These are phyloP conservation scores for Chondrilla cf. caribensis DNA, from an alignment of 37 sponge, comb jelly and placozoan species.

Conservation along the genomic window DNA sequence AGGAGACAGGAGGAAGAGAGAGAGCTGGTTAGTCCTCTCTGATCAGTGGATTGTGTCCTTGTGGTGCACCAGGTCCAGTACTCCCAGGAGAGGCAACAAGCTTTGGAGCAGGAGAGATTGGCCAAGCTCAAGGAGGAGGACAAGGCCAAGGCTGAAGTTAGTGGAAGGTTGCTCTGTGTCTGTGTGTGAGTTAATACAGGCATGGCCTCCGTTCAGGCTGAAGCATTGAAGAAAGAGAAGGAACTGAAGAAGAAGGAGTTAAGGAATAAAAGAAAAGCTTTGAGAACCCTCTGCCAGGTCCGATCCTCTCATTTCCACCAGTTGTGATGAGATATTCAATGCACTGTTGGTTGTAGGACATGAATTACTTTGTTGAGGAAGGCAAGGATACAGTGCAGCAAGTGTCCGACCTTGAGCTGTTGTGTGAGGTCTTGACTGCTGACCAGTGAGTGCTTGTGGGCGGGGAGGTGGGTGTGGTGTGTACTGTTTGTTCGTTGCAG, in stretches of 20 bases:
- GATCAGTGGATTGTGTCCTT: not conserved
- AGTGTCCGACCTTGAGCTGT: slow-evolving; percentile 67
- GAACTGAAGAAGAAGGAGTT: slow-evolving; percentile 67
- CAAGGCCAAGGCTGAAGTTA: slow-evolving; percentile 48
- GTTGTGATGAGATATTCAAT: not conserved
- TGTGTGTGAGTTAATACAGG: not conserved
- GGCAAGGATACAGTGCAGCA: slow-evolving; percentile 39
- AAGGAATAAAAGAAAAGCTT: slow-evolving; percentile 70
- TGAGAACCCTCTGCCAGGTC: slow-evolving; percentile 69
- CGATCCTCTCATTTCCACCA: not conserved
- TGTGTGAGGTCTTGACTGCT: slow-evolving; percentile 51
- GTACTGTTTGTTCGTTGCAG: not conserved
- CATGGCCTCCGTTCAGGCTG: slow-evolving; percentile 29
- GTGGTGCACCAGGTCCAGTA: not conserved
- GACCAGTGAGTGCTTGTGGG: slow-evolving; percentile 8
- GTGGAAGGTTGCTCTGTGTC: not conserved
- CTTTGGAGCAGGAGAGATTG: slow-evolving; percentile 65
- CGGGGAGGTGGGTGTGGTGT: not conserved
- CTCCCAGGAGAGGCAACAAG: slow-evolving; percentile 51
- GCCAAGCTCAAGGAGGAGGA: slow-evolving; percentile 58
- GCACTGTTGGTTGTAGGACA: slow-evolving; percentile 10
- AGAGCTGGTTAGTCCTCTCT: slow-evolving; percentile 33
- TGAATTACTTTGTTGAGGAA: slow-evolving; percentile 59
- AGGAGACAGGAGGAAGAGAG: slow-evolving; percentile 49
- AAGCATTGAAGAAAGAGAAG: slow-evolving; percentile 56